Evolutionary conservation across 2,113 vertebrate species (phyloP), one percentile per base, ranked within the genome.

Genomic region (Canis aureus): DNA sequence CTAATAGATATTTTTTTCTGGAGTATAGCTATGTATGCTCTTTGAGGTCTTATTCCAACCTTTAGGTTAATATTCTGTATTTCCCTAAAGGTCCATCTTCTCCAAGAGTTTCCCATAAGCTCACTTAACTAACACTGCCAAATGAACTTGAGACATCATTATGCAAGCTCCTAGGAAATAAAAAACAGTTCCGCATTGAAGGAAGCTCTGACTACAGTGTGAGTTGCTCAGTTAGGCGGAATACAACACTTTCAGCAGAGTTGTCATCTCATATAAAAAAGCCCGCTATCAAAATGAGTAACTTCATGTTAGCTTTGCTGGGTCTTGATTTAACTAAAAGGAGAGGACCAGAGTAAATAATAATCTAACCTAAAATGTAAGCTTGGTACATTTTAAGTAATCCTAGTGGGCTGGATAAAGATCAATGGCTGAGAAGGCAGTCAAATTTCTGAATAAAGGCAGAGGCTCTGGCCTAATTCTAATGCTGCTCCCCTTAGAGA

Each of bases 321-420:
- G 4, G 66, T 86, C 60, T 8, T 78, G 23, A 87, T 53, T 83
- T 93, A 89, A 73, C 51, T 76, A 84, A 93, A 87, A 85, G 25
- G 13, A 86, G 49, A 29, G 13, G 7, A 87, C 64, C 55, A 67
- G 29, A 83, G 19, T 57, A 97, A 82, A 12, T 27, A 89, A 66
- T 7, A 73, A 29, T 96, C 67, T 74, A 95, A 92, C 16, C 84
- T 90, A 90, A 93, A 97, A 92, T 29, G 59, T 51, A 92, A 92
- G 22, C 17, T 64, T 43, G 6, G 43, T 93, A 87, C 66, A 69
- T 81, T 90, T 94, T 69, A 92, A 81, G 35, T 92, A 84, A 71
- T 10, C 3, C 35, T 90, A 22, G 17, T n/a, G 22, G 3, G 43
- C 57, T 88, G 35, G 49, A 86, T 82, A 91, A 89, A 89, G 12